phyloP scores from a whole-genome alignment of 2,113 vertebrate species.

The Bubalus kerabau region DNA sequence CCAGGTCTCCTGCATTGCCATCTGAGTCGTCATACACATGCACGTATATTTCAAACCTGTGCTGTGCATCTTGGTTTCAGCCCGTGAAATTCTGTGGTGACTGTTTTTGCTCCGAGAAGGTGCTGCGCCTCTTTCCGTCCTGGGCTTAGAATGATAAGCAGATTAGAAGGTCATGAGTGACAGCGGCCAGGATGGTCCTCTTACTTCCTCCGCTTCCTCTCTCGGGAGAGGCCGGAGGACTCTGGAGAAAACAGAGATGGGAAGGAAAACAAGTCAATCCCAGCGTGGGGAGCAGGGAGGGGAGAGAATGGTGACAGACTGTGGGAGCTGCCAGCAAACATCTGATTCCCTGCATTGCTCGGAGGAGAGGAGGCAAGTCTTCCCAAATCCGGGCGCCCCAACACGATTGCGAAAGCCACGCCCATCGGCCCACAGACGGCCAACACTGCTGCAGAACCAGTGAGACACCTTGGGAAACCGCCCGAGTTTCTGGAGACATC shows the following conservation, averaged over 20 bases:
- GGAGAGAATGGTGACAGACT: not conserved
- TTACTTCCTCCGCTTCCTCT: constrained; percentile 38
- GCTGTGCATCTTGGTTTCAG: not conserved
- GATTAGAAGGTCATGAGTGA: not conserved
- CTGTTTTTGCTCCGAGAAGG: not conserved
- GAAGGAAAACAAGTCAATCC: constrained; percentile 29
- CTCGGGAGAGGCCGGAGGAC: not conserved
- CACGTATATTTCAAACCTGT: not conserved
- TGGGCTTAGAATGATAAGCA: not conserved
- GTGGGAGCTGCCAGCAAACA: constrained; percentile 25
- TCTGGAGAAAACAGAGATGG: constrained; percentile 47
- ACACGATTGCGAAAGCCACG: constrained; percentile 69
- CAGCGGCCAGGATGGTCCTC: constrained; percentile 40
- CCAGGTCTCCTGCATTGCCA: not conserved
- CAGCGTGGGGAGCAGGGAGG: not conserved
- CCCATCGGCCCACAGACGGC: constrained; percentile 59
- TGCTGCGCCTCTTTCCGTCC: not conserved
- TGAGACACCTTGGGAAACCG: constrained; percentile 71
- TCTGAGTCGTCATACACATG: not conserved
- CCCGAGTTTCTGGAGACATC: constrained; percentile 63
- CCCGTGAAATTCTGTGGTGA: not conserved
- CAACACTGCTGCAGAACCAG: constrained; percentile 72
- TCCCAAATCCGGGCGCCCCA: constrained; percentile 59
- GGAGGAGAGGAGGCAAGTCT: constrained; percentile 59
- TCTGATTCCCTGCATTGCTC: constrained; percentile 30